Base-by-base conservation (phyloP, 2,797 vertebrate species). In the Perodicticus potto region DNA sequence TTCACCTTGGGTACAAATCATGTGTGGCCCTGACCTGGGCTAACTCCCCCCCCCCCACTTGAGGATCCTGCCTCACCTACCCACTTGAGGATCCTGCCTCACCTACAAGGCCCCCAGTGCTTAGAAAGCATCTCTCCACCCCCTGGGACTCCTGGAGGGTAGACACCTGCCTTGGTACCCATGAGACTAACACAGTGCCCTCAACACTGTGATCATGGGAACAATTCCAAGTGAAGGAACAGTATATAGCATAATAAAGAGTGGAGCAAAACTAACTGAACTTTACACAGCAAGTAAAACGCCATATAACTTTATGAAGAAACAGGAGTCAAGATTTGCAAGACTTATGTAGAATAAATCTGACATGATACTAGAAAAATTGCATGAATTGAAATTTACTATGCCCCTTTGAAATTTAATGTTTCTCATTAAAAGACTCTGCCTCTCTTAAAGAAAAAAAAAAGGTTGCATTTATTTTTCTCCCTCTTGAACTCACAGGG, bases 391-490 rank as follows among this genome's bases (percentile, higher is more conserved):
- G 86, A 65, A 80, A 45, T 49, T n/a, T 65, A 27, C 65, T 65
- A 10, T 65, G 76, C 82, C 40, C 59, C 27, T 40, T 78, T 91
- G 14, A 27, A n/a, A 57, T 91, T 9, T 85, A 77, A 27, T 70
- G 12, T 40, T 95, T 86, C 63, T 93, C 43, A 93, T 53, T 72
- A 86, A 86, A 94, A 87, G 67, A 87, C 2, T 43, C 40, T 69
- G 49, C 69, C 9, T 10, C 53, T 4, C 43, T 25, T 3, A 74
- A 27, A 55, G 63, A 23, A 69, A 83, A 55, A 53, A 72, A 19
- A 19, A 13, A 9, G 4, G 11, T n/a, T 14, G 12, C 37, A 69
- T 43, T 53, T 92, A 59, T 78, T 43, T n/a, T 23, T 49, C 17
- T 90, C 17, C 22, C 7, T 72, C 61, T 88, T 40, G 76, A 20